Base-by-base conservation (phyloP, 1,140 invertebrate species). In the Geopemphigus sp. region DNA sequence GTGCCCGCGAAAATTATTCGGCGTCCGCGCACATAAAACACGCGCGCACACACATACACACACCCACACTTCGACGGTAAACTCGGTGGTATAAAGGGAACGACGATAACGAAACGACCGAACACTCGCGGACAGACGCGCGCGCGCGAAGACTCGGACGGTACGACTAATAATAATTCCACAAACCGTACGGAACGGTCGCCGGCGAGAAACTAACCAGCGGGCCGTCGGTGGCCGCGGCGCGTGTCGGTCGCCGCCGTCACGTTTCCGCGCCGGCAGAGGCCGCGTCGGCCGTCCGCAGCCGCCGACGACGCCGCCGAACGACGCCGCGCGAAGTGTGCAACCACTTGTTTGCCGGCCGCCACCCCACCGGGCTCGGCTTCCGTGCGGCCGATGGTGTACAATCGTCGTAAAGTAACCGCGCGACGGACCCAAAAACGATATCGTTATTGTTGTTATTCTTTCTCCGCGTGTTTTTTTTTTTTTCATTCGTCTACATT, bases 261-360 rank as follows among this genome's bases (percentile, higher is more conserved):
- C 12, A 32, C 29, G 56, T 45, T 76, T 39, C 56, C 5, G 73
- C 53, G 73, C 53, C 29, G 11, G 14, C 22, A 68, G 54, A 54
- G 22, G 0, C 12, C 74, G 32, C 74, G 39, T 0, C 66, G 45
- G n/a, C 8, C 22, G 32, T 15, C 15, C 56, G 32, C 14, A 15
- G 74, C 24, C 15, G 39, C 6, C n/a, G 57, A 14, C 56, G 54
- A 8, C 56, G 74, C 57, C 39, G 56, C 15, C 56, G 32, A 72
- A 24, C 74, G 57, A 57, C 50, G 56, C n/a, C 57, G 74, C 29
- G 56, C 73, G 3, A 29, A 24, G 22, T n/a, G 73, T 61, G 73
- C 73, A 63, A 78, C 74, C 74, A 78, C 74, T 78, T 78, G 74
- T 78, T 78, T 74, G 53, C 1, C 22, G 53, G n/a, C 74, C 56